A percentile compares a stretch with the other conserved stretches of the same genome.
Evolutionary conservation across 1,140 invertebrate genomes (phyloP).

Genomic region (Epicauta chinensis): DNA sequence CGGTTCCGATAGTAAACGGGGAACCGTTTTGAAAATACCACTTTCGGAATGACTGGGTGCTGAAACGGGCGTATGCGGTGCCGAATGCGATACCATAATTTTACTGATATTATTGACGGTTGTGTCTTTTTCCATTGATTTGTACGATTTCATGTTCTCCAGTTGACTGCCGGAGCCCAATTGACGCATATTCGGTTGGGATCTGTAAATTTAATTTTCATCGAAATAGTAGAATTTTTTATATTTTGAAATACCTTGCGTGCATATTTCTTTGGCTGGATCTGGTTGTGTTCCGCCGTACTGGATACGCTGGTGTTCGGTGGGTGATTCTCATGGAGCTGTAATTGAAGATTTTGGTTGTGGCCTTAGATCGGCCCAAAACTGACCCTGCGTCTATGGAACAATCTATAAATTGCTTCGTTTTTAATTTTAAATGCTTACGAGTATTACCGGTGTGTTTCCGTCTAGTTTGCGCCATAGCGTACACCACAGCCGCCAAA

Average conservation of each 20-base stretch:
- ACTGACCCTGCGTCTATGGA: slow-evolving; percentile 31
- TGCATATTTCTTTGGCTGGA: slow-evolving; percentile 40
- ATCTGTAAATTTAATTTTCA: slow-evolving; percentile 21
- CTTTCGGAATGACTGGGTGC: slow-evolving; percentile 26
- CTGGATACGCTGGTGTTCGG: slow-evolving; percentile 41
- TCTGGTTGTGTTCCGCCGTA: slow-evolving; percentile 48
- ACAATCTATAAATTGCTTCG: neutral
- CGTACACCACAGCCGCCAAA: slow-evolving; percentile 81
- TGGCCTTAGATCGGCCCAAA: slow-evolving; percentile 41
- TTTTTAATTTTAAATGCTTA: slow-evolving; percentile 26
- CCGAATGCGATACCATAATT: slow-evolving; percentile 38
- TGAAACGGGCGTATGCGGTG: slow-evolving; percentile 41
- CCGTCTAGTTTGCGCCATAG: slow-evolving; percentile 67
- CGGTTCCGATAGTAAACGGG: slow-evolving; percentile 38
- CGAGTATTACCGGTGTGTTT: slow-evolving; percentile 50
- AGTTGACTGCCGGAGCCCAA: slow-evolving; percentile 33
- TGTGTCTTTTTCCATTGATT: slow-evolving; percentile 33
- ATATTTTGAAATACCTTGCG: slow-evolving; percentile 19
- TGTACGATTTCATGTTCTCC: slow-evolving; percentile 32
- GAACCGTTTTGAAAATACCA: slow-evolving; percentile 30
- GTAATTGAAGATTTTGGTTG: slow-evolving; percentile 44
- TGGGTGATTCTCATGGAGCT: slow-evolving; percentile 48
- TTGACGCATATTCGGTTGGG: slow-evolving; percentile 42
- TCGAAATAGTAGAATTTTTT: slow-evolving; percentile 2
- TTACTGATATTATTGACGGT: slow-evolving; percentile 28